Base-by-base conservation (phyloP, 2,797 vertebrate genomes). In the Spinus olivaceus region DNA sequence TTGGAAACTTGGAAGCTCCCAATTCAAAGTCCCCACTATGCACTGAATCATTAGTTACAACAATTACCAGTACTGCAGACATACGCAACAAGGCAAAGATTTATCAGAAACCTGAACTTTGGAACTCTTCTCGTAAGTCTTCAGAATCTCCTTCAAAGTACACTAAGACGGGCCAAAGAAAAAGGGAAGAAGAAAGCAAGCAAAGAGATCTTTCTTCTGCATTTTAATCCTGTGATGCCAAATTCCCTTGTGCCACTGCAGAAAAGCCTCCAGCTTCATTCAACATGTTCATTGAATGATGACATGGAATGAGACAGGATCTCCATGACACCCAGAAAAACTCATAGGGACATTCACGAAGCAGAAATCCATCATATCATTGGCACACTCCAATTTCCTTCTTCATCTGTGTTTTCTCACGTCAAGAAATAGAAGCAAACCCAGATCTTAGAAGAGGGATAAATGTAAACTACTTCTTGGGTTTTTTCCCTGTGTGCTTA, bases 71-170 rank as follows among this genome's bases (percentile, higher is more conserved):
- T 35, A 65, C 4, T 47, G 49, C 42, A 61, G 84, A 21, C 0
- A 0, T 37, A 78, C 1, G 3, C 50, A 91, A 63, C 20, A 74
- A 63, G 12, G 51, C 32, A 74, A 86, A 90, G 39, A 67, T 15
- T 25, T 77, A 66, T 61, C 59, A 87, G 46, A 88, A 79, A 56
- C 37, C 47, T 69, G 46, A 89, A 86, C 70, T 80, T 78, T 72
- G 54, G 35, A 71, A 81, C 19, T 65, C 39, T 59, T 63, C 37
- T 57, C 22, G 25, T 41, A 72, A 0, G 0, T 63, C 85, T 73
- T 73, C 69, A 80, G 33, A 37, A 67, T 44, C 30, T 71, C 85
- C 82, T 87, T 92, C 49, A 16, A 72, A 76, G 33, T 41, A 37
- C 16, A 32, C 14, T 22, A 39, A 24, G 13, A 54, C 4, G 47